Evolutionary conservation across 2,797 vertebrate species (phyloP).

Genomic region (Lemur catta): DNA sequence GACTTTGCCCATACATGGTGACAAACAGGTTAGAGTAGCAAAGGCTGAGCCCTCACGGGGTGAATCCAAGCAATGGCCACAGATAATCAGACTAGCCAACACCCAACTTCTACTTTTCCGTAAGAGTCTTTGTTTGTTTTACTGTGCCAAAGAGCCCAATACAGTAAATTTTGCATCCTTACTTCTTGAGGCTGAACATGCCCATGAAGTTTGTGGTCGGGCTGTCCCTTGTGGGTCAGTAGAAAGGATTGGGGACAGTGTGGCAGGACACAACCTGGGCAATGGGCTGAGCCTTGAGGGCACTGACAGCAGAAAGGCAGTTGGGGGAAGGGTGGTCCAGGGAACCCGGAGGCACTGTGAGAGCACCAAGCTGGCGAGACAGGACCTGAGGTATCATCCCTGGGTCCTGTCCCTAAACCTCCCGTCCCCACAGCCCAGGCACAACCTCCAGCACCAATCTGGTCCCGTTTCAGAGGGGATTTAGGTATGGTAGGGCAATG

Average conservation of each 20-base stretch:
- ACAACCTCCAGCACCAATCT: not conserved
- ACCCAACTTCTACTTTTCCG: not conserved
- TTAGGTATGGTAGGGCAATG: not conserved
- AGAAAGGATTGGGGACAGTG: not conserved
- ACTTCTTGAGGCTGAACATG: not conserved
- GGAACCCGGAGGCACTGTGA: not conserved
- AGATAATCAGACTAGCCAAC: not conserved
- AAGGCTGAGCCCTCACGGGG: not conserved
- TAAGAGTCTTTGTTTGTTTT: not conserved
- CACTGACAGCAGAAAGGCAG: not conserved
- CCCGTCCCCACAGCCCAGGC: not conserved
- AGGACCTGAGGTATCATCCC: not conserved
- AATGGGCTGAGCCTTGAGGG: not conserved
- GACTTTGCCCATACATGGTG: not conserved
- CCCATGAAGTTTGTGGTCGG: not conserved
- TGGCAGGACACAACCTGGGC: not conserved
- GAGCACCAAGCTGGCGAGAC: not conserved
- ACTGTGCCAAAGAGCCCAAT: not conserved
- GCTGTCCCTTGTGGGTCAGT: not conserved
- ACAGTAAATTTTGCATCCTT: not conserved
- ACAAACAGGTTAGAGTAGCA: not conserved
- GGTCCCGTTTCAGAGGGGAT: not conserved
- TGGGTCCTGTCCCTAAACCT: not conserved
- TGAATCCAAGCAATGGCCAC: not conserved
- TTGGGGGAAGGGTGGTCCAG: not conserved